Evolutionary conservation across 92 coral and sea anemone genomes (phyloP).

Genomic region (Epizoanthus illoricatus): DNA sequence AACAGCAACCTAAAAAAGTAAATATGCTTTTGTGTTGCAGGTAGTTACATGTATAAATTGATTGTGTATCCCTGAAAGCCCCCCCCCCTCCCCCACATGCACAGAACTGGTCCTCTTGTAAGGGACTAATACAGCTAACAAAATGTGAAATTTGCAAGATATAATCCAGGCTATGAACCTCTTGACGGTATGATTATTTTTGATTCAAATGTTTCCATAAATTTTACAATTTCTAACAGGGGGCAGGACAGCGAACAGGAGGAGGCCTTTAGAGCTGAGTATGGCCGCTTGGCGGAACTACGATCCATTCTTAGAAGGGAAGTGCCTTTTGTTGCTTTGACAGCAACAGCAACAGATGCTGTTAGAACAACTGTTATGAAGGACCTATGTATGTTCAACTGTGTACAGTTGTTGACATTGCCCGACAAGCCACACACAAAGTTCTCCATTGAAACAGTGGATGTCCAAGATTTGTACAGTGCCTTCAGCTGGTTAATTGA

Average conservation of each 20-base stretch:
- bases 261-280: constrained; percentile 45
- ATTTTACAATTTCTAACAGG: constrained; percentile 19
- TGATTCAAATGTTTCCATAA: too few species aligned
- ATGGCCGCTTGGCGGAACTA: constrained; percentile 44
- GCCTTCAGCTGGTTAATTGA: constrained; percentile 47
- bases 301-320: constrained; percentile 31
- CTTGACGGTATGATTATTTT: too few species aligned
- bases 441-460: constrained; percentile 28
- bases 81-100: too few species aligned
- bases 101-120: too few species aligned
- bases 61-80: too few species aligned
- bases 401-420: constrained; percentile 16
- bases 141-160: too few species aligned
- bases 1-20: too few species aligned
- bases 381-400: constrained; percentile 47
- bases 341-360: constrained; percentile 50
- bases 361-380: constrained; percentile 12
- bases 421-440: constrained; percentile 47
- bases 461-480: constrained; percentile 21
- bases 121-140: too few species aligned
- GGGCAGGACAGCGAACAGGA: constrained; percentile 28
- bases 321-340: constrained; percentile 42
- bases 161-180: too few species aligned
- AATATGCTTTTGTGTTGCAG: too few species aligned
- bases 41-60: too few species aligned